phyloP scores from a whole-genome alignment of 2,113 vertebrate genomes.

The Siniperca chuatsi region DNA sequence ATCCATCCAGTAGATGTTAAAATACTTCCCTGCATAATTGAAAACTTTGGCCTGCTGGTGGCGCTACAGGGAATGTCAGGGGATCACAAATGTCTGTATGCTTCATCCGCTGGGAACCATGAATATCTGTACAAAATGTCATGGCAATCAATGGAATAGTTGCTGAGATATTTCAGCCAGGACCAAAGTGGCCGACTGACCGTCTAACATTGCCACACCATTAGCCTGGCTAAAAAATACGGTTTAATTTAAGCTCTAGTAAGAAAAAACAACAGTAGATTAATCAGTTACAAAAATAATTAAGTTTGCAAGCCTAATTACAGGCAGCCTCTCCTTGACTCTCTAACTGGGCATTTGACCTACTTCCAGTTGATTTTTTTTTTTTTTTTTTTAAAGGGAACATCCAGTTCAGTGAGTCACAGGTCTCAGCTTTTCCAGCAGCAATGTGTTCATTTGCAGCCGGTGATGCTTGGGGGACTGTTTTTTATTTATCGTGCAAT shows the following conservation, averaged over 20 bases:
- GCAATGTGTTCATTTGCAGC: conserved; percentile 31
- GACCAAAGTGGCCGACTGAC: too few species aligned
- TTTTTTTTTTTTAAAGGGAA: conserved; percentile 42
- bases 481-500: background rate
- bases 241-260: background rate
- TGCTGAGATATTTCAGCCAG: background rate
- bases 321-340: conserved; percentile 1
- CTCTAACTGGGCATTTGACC: conserved; percentile 61
- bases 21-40: background rate
- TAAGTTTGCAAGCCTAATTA: conserved; percentile 7
- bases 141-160: background rate
- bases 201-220: accelerated
- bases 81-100: background rate
- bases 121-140: background rate
- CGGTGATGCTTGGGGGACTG: background rate
- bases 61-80: background rate
- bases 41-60: background rate
- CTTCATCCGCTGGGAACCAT: background rate
- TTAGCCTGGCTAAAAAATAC: background rate
- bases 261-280: background rate
- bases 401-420: conserved; percentile 57
- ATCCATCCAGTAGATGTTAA: background rate
- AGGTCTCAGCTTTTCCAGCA: conserved; percentile 34
- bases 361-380: conserved; percentile 61
- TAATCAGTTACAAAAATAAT: background rate